Base-by-base conservation (phyloP, 2,797 vertebrate species). In the Argentina silus region DNA sequence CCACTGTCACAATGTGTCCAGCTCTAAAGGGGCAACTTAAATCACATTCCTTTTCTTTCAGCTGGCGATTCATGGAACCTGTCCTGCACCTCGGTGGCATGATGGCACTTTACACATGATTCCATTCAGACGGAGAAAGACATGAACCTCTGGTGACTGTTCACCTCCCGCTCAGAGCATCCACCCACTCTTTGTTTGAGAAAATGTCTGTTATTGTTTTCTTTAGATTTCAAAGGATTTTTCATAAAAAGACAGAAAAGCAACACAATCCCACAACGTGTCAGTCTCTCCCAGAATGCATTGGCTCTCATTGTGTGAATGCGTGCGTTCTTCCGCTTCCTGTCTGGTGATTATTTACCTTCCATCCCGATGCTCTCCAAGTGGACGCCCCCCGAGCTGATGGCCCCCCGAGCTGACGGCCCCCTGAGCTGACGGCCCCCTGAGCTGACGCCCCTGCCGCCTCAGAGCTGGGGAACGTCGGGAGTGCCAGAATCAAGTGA, bases 171-270 rank as follows among this genome's bases (percentile, higher is more conserved):
- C 79, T 74, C 73, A 86, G 81, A 86, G 86, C 81, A 80, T 75
- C 69, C 51, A 74, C 74, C 70, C 56, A 14, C 66, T 69, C 85
- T 91, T 94, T 93, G 93, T 93, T 88, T 69, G 57, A 55, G 3
- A 81, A 89, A 87, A 91, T 89, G 89, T 90, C 89, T 91, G 90
- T 93, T 91, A 89, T 92, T 93, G 90, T 94, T 93, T 91, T 88
- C 70, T 5, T 76, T 87, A 69, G 79, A 57, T 89, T 90, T 93
- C 85, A 93, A 92, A 92, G 83, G 80, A 83, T 78, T 84, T 81
- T 70, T 74, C 17, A 15, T 36, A 43, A 56, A 55, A 79, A 74
- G 55, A 83, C 87, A 86, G 69, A 86, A 86, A 85, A 82, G 80
- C 47, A 83, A 19, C 68, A 75, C 55, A 19, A 53, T 80, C 75